Percentiles rank a stretch among this genome's conserved stretches.
phyloP scores from a whole-genome alignment of 2,113 vertebrate species.

The Xyrauchen texanus region DNA sequence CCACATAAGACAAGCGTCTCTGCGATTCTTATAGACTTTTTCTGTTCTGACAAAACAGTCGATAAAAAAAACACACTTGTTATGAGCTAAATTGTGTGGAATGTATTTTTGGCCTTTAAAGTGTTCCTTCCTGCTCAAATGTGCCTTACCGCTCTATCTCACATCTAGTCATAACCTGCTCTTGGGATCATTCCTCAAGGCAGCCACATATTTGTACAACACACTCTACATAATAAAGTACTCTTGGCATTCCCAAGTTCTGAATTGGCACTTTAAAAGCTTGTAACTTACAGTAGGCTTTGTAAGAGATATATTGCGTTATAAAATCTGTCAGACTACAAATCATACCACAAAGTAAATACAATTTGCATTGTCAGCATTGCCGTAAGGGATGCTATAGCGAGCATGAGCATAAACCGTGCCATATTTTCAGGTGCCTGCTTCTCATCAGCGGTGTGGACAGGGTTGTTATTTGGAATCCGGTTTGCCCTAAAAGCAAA shows the following conservation, averaged over 20 bases:
- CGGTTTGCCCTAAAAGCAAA: too few species aligned
- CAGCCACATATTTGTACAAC: neutral
- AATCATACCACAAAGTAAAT: too few species aligned
- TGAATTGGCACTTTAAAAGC: too few species aligned
- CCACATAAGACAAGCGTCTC: neutral
- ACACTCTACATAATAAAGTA: neutral
- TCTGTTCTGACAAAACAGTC: neutral
- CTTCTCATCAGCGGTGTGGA: too few species aligned
- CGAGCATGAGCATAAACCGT: too few species aligned
- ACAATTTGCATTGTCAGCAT: too few species aligned
- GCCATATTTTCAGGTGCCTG: too few species aligned
- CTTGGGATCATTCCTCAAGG: neutral
- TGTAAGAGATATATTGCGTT: too few species aligned
- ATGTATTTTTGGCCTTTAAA: slow-evolving; percentile 2
- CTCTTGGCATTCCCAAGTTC: neutral
- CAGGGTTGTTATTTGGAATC: too few species aligned
- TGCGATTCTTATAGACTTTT: neutral
- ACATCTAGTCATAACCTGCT: slow-evolving; percentile 10
- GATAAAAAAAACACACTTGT: too few species aligned
- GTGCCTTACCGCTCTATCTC: neutral
- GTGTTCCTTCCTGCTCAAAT: neutral
- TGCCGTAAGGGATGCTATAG: too few species aligned
- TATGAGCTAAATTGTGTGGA: neutral
- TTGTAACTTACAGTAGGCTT: neutral
- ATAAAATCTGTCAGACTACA: too few species aligned